Base-by-base conservation (phyloP, 1,140 invertebrate species). In the Spodoptera litura region DNA sequence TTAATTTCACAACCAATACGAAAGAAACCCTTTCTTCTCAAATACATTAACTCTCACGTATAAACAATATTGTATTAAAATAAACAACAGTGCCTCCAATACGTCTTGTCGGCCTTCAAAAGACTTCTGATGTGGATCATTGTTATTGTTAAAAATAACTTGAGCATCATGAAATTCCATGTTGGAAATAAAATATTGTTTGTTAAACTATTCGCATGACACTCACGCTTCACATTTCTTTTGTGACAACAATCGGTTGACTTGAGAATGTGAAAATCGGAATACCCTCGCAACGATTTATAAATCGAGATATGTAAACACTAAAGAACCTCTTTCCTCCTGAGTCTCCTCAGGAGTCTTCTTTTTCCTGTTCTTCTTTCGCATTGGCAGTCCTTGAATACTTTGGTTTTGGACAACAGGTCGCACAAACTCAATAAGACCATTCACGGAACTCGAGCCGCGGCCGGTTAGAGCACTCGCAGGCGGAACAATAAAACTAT, bases 321-420 rank as follows among this genome's bases (percentile, higher is more conserved):
- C 38, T 44, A 44, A 8, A 77, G 53, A 80, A 91, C 88, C 88
- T 88, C 84, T 87, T 89, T 89, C 81, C 83, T 93, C 62, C 80
- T 85, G 44, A 88, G 87, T 76, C 91, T 87, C 80, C 88, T 86
- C 9, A 93, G 78, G 55, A 93, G 84, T 59, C 93, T 89, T 78
- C 91, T 93, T 93, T 90, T 94, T 93, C 92, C 93, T 90, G 91
- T 84, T 84, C 88, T 88, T 93, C 92, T 92, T 92, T 93, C 93
- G 93, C 93, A 94, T 92, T 93, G 90, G 89, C 93, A 94, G 56
- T 93, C 84, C 78, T 93, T 94, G 74, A 93, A 93, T 61, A 90
- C 79, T 78, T 91, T 93, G 75, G 89, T 86, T 76, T 89, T 91
- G 61, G 91, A 93, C 81, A 94, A 89, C 91, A 93, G 87, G 74